Percentiles rank a stretch among this genome's conserved stretches.
These are phyloP conservation scores for Nerophis ophidion DNA, from an alignment of 2,113 vertebrate genomes.

Conservation along the genomic window DNA sequence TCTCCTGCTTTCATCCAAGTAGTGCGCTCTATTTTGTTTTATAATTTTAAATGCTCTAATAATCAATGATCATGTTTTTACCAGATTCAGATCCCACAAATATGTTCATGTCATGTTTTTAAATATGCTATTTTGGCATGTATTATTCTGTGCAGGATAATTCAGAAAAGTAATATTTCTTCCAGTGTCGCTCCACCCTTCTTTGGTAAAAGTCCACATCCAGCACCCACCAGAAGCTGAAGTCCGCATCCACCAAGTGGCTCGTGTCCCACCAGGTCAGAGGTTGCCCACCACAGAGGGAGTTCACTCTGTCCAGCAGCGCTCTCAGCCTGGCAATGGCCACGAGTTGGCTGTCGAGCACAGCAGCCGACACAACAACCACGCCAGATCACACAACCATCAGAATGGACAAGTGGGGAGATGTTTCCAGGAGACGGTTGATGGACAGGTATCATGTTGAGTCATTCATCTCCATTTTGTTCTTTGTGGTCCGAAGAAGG, in stretches of 20 bases:
- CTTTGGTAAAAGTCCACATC: slow-evolving; percentile 75
- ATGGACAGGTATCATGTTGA: slow-evolving; percentile 79
- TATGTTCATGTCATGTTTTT: too few species aligned
- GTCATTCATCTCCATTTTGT: slow-evolving; percentile 20
- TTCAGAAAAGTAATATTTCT: slow-evolving; percentile 24
- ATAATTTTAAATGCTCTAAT: too few species aligned
- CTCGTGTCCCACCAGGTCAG: slow-evolving; percentile 67
- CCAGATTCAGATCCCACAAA: too few species aligned
- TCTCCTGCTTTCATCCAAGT: too few species aligned
- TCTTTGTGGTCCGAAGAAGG: background rate
- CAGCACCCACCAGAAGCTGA: slow-evolving; percentile 73
- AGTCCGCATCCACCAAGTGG: slow-evolving; percentile 74
- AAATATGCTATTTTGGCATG: background rate
- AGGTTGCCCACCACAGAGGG: slow-evolving; percentile 60
- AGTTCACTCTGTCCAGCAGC: slow-evolving; percentile 74
- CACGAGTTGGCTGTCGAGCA: slow-evolving; percentile 38
- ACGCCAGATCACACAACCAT: slow-evolving; percentile 42
- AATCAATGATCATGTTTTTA: too few species aligned
- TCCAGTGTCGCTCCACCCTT: slow-evolving; percentile 70
- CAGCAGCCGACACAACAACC: slow-evolving; percentile 25
- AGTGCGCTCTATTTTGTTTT: too few species aligned
- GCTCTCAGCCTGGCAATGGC: slow-evolving; percentile 62
- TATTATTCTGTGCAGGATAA: background rate
- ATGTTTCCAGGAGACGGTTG: slow-evolving; percentile 82
- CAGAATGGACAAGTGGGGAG: slow-evolving; percentile 72